Evolutionary conservation across 1,140 invertebrate species (phyloP).

Genomic region (Phocides pigmalion): DNA sequence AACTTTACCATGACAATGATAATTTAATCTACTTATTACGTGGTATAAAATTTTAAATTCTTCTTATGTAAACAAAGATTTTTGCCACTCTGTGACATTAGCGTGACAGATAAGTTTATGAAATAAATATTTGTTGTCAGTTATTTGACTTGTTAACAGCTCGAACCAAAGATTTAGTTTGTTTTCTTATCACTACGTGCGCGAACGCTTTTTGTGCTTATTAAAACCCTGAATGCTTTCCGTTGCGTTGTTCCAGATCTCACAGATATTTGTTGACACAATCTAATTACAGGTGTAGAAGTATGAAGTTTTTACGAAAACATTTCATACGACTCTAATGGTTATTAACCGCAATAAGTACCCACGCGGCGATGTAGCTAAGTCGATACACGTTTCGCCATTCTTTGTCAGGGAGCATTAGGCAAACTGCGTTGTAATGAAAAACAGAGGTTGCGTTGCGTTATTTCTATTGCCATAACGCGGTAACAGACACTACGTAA

Average conservation of each 20-base stretch:
- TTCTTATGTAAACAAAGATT: too few relatives aligned
- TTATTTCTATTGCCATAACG: neutral
- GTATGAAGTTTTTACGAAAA: slow-evolving; percentile 8
- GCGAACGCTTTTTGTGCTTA: neutral
- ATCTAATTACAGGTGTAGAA: neutral
- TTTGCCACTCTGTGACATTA: too few relatives aligned
- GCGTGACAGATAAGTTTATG: too few relatives aligned
- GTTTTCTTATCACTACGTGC: neutral
- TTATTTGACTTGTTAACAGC: too few relatives aligned
- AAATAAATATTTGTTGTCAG: too few relatives aligned
- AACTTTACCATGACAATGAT: too few relatives aligned
- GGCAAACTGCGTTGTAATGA: slow-evolving; percentile 3
- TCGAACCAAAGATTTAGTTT: too few relatives aligned
- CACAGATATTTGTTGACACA: slow-evolving; percentile 6
- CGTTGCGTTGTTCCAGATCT: neutral
- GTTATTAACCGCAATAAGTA: neutral
- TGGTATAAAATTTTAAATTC: too few relatives aligned
- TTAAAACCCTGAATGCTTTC: neutral
- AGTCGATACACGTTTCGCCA: neutral
- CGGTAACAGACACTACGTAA: neutral
- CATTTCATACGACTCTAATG: neutral
- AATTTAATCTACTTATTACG: too few relatives aligned
- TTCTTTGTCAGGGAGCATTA: neutral
- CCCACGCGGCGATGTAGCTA: neutral
- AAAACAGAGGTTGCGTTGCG: neutral